Conservation (phyloP, 2,888 invertebrate genomes). For the Diaprepes abbreviatus region DNA sequence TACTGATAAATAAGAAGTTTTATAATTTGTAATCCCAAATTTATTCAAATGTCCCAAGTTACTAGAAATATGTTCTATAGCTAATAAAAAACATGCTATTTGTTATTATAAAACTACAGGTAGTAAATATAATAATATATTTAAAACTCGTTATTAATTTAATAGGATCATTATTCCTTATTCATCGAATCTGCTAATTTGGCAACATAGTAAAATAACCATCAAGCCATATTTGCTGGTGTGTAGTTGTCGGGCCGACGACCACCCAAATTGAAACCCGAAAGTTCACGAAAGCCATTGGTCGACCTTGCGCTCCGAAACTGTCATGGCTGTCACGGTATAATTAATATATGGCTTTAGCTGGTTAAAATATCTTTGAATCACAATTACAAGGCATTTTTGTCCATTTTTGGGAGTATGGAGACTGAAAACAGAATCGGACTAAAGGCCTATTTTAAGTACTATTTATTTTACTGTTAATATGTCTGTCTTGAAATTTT, state of each 20-base stretch:
- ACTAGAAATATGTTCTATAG: too few species aligned
- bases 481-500: too few species aligned
- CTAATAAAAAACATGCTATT: too few species aligned
- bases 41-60: too few species aligned
- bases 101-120: too few species aligned
- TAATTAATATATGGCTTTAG: slow-evolving; percentile 54
- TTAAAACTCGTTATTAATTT: too few species aligned
- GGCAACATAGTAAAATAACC: slow-evolving; percentile 11
- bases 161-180: background rate
- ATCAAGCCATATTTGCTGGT: slow-evolving; percentile 2
- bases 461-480: background rate
- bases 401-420: slow-evolving; percentile 13
- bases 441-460: background rate
- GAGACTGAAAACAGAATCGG: background rate
- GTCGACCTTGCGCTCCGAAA: slow-evolving; percentile 52
- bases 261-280: slow-evolving; percentile 20
- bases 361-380: slow-evolving; percentile 28
- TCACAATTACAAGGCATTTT: slow-evolving; percentile 11
- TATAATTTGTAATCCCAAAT: too few species aligned
- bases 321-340: slow-evolving; percentile 52
- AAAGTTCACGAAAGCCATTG: slow-evolving; percentile 48
- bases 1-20: too few species aligned
- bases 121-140: too few species aligned
- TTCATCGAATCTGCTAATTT: background rate
- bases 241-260: background rate